These are phyloP conservation scores for Delia radicum DNA, from an alignment of 1,140 invertebrate genomes.

Conservation along the genomic window DNA sequence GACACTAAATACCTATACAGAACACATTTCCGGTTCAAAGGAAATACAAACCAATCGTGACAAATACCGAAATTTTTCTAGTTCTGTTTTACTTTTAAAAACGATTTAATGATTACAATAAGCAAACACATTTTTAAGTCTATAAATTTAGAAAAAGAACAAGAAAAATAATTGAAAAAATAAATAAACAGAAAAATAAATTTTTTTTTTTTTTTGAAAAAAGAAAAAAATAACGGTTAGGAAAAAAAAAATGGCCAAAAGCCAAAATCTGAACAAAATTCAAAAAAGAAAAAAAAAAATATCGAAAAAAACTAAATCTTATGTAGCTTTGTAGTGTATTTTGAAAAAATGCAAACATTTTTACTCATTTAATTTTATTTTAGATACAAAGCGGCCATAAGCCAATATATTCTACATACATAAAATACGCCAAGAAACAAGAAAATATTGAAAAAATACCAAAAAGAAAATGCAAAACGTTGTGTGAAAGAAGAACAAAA, in stretches of 20 bases:
- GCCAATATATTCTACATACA: too few relatives aligned
- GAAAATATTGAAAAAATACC: neutral
- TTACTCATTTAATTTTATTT: too few relatives aligned
- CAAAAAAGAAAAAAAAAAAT: constrained; percentile 25
- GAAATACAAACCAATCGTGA: neutral
- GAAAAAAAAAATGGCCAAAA: neutral
- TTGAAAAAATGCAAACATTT: neutral
- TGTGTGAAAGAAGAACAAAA: neutral
- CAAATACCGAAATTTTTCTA: neutral
- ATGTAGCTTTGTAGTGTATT: neutral
- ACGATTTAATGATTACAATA: neutral
- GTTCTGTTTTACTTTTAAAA: neutral
- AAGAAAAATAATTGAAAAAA: neutral
- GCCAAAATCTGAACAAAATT: constrained; percentile 36
- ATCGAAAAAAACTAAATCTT: constrained; percentile 30
- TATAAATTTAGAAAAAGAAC: neutral
- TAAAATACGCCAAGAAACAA: neutral
- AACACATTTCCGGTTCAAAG: neutral
- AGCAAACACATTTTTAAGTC: neutral
- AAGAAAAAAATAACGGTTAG: neutral
- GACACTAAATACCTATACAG: too few relatives aligned
- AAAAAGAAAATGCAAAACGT: neutral
- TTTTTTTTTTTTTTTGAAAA: too few relatives aligned
- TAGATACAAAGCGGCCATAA: too few relatives aligned
- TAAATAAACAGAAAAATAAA: neutral